Base-by-base conservation (phyloP, 92 coral and sea anemone genomes). In the Epizoanthus stellaris region DNA sequence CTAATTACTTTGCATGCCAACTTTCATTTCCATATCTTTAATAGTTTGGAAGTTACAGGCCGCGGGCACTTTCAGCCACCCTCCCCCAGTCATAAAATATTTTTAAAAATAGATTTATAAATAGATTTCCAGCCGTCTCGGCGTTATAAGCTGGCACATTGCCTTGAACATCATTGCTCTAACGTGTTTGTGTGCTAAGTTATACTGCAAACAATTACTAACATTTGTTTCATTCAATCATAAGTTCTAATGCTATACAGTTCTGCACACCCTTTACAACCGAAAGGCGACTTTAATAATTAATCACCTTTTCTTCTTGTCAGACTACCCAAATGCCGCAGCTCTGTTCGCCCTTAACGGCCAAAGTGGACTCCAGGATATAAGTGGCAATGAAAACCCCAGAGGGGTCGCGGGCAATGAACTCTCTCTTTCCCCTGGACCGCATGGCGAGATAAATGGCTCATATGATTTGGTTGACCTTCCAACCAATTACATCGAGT, bases 281-380 rank as follows among this genome's bases (percentile, higher is more conserved):
- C 14, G 1, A 5, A 4, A n/a, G 17, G n/a, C 45, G 4, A 38
- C n/a, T 23, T 23, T 23, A 23, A 23, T 23, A 23, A 23, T 45
- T 70, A 11, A 15, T 17, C 23, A 38, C n/a, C 79, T 25, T 34
- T 3, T 15, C 16, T 34, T 25, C 73, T 4, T 68, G 9, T 59
- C 4, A 76, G 81, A 56, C 15, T 76, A 76, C 69, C 88, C 88
- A 21, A 23, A 56, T 30, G 82, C 84, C 12, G 36, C 64, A 40
- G 90, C 90, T 1, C 25, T 88, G 61, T 88, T 61, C 52, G 70
- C 90, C 40, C 76, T 82, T 6, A 53, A 88, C 63, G 58, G 77
- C 23, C 12, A 66, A 21, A 65, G 64, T 36, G 90, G 90, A 8
- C 61, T 73, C 3, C 60, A 53, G 54, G 90, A 88, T 67, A 45